Conservation (phyloP, 2,797 vertebrate genomes). For the Pangasius krempfi region DNA sequence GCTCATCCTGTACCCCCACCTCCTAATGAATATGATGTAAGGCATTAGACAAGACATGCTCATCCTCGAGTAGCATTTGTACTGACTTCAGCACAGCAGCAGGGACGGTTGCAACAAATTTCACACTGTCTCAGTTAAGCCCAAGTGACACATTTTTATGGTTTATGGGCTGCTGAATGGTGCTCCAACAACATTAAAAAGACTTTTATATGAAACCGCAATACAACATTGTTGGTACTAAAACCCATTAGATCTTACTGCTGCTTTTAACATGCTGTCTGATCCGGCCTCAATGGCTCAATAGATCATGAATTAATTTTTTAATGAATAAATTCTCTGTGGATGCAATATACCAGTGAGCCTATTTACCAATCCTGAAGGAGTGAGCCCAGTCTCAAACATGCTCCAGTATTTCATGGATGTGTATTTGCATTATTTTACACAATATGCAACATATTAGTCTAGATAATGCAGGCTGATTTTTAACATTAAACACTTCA, state of each 20-base stretch:
- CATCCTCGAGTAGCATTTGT: not conserved
- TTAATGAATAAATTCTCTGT: too few relatives aligned
- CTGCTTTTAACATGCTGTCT: conserved; percentile 4
- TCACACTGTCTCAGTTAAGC: not conserved
- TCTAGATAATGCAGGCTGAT: not conserved
- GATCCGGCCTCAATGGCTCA: not conserved
- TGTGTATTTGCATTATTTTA: not conserved
- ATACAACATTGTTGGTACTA: not conserved
- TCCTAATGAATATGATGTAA: conserved; percentile 5
- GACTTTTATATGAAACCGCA: not conserved
- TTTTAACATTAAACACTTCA: not conserved
- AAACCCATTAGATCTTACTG: not conserved
- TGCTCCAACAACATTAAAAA: not conserved
- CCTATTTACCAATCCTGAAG: not conserved
- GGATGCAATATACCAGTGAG: not conserved
- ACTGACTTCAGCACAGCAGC: not conserved
- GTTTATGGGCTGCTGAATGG: not conserved
- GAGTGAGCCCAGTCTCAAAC: not conserved
- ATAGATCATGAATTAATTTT: not conserved
- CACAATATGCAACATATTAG: not conserved
- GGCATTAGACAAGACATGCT: too few relatives aligned
- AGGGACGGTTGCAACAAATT: not conserved
- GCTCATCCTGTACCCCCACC: too few relatives aligned
- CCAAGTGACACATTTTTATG: conserved; percentile 2
- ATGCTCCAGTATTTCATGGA: not conserved